These are phyloP conservation scores for Phymatocera aterrima DNA, from an alignment of 2,888 invertebrate species.

Conservation along the genomic window DNA sequence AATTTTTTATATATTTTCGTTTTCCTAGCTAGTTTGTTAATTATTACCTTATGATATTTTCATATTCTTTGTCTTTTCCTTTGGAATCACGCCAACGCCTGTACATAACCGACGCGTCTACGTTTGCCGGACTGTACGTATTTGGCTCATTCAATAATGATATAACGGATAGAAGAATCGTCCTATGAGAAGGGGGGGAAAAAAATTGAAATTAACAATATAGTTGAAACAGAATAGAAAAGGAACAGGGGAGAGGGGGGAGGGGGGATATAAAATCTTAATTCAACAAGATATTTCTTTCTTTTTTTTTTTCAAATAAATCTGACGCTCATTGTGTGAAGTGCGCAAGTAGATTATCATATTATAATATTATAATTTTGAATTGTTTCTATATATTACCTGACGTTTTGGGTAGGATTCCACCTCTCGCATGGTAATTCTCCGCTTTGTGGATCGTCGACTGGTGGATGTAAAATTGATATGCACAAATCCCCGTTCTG, in stretches of 20 bases:
- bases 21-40: background rate
- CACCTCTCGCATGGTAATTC: slow-evolving; percentile 99
- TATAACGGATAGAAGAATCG: slow-evolving; percentile 98
- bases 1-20: background rate
- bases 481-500: slow-evolving; percentile 99
- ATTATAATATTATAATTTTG: too few relatives aligned
- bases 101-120: slow-evolving; percentile 99
- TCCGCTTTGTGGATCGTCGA: slow-evolving; percentile 99
- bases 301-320: too few relatives aligned
- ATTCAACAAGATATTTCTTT: too few relatives aligned
- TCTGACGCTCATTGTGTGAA: too few relatives aligned
- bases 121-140: slow-evolving; percentile 99
- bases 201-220: background rate
- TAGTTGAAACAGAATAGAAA: background rate
- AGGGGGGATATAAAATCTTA: too few relatives aligned
- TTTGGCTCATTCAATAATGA: slow-evolving; percentile 99
- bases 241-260: background rate
- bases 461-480: slow-evolving; percentile 98
- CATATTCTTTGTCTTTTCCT: slow-evolving; percentile 99
- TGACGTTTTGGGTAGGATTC: slow-evolving; percentile 99
- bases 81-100: slow-evolving; percentile 98
- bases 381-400: slow-evolving; percentile 67
- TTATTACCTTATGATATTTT: slow-evolving; percentile 96
- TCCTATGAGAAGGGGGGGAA: slow-evolving; percentile 76
- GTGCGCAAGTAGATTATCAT: too few relatives aligned